Evolutionary conservation across 2,113 vertebrate species (phyloP), one percentile per base, ranked within the genome.

Genomic region (Erinaceus europaeus): DNA sequence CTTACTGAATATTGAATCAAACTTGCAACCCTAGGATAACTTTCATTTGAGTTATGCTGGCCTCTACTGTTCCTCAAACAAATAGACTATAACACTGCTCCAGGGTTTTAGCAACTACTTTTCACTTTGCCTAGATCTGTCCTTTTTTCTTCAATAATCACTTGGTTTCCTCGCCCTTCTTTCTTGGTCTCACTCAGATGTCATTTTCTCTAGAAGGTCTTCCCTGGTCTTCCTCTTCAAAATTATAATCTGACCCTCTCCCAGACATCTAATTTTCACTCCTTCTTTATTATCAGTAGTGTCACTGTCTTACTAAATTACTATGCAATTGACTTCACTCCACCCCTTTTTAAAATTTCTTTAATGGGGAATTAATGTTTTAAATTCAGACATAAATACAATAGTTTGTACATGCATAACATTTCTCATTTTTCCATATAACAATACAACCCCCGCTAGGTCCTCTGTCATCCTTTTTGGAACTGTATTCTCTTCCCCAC

Each of bases 111-210:
- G n/a, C n/a, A n/a, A n/a, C n/a, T n/a, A n/a, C n/a, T n/a, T n/a
- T n/a, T n/a, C n/a, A n/a, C n/a, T n/a, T n/a, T n/a, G n/a, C n/a
- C n/a, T n/a, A n/a, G n/a, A n/a, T n/a, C n/a, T n/a, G n/a, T n/a
- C 29, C 40, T 76, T 53, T 79, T 11, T 46, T 88, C 5, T 25
- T 75, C 25, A 52, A 10, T 18, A 27, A 57, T 10, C 67, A 36
- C 29, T 78, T 61, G 27, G 23, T 72, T 83, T 88, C 29, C 44
- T 65, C 34, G 29, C 64, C 6, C 13, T 1, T 67, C 10, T 29
- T 40, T 83, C 32, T 65, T 79, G 12, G 32, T 80, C 91, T 92
- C 76, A 55, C 10, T 84, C 62, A 72, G 81, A 72, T 76, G 27
- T 84, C 14, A n/a, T n/a, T n/a, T 48, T 74, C 42, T 86, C 5